These are phyloP conservation scores for Musca vetustissima DNA, from an alignment of 1,140 invertebrate species.

Conservation along the genomic window DNA sequence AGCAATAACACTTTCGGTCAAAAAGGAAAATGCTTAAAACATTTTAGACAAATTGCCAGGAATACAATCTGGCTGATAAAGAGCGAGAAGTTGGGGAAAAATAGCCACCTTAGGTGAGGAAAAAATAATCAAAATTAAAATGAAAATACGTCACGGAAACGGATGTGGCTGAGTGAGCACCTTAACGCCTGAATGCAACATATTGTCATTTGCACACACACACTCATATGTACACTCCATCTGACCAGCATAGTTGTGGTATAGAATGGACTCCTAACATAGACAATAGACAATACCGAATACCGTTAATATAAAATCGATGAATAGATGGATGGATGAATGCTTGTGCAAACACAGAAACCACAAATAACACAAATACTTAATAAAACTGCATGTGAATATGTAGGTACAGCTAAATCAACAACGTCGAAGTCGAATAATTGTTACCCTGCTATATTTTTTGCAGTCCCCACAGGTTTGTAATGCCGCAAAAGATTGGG, in stretches of 20 bases:
- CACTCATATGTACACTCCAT: neutral
- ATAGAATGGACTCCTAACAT: no score
- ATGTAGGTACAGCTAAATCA: no score
- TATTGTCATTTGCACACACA: conserved; percentile 11
- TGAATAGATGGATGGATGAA: neutral
- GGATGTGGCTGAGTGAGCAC: conserved; percentile 22
- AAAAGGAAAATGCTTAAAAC: neutral
- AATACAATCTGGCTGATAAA: neutral
- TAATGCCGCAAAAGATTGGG: no score
- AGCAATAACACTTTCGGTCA: neutral
- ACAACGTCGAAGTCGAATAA: no score
- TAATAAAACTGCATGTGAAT: neutral
- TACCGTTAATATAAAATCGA: no score
- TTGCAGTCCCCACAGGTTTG: no score
- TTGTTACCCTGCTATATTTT: no score
- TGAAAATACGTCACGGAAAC: conserved; percentile 23
- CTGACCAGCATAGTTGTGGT: no score
- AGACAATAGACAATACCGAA: no score
- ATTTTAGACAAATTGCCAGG: conserved; percentile 20
- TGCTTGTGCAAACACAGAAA: neutral
- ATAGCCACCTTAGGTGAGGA: neutral
- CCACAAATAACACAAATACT: conserved; percentile 24
- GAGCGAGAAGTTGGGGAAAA: neutral
- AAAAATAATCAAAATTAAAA: conserved; percentile 23
- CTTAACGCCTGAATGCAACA: conserved; percentile 13